Evolutionary conservation across 2,797 vertebrate species (phyloP).

Genomic region (Erpetoichthys calabaricus): DNA sequence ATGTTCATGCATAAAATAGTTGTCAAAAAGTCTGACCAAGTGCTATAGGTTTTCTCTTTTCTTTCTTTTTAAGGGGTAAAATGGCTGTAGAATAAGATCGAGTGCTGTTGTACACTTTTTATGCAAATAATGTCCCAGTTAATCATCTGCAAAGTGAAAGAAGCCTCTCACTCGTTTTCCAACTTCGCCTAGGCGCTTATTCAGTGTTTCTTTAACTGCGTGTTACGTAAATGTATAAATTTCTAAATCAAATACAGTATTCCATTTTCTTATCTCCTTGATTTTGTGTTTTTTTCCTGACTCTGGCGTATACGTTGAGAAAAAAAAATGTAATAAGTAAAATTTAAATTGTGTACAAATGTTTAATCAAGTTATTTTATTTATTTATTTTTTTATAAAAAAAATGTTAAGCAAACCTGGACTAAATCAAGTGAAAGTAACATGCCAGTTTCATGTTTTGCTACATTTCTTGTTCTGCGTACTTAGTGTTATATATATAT

Average conservation of each 20-base stretch:
- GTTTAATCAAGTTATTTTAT: no score
- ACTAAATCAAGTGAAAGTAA: no score
- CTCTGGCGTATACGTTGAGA: slow-evolving; percentile 3
- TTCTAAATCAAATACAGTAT: slow-evolving; percentile 92
- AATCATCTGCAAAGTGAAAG: slow-evolving; percentile 59
- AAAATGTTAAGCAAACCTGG: no score
- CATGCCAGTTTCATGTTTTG: no score
- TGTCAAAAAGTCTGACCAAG: slow-evolving; percentile 61
- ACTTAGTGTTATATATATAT: no score
- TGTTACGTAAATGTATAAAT: slow-evolving; percentile 88
- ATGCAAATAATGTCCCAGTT: slow-evolving; percentile 67
- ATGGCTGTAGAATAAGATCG: slow-evolving; percentile 40
- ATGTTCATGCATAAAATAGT: slow-evolving; percentile 77
- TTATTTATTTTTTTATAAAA: no score
- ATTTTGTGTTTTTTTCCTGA: slow-evolving; percentile 37
- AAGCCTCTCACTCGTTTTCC: slow-evolving; percentile 37
- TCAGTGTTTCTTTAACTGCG: slow-evolving; percentile 69
- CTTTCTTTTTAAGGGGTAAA: slow-evolving; percentile 36
- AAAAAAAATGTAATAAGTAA: slow-evolving; percentile 26
- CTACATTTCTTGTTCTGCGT: no score
- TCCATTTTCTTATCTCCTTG: slow-evolving; percentile 72
- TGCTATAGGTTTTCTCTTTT: slow-evolving; percentile 57
- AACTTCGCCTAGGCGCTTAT: slow-evolving; percentile 71
- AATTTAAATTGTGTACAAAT: slow-evolving; percentile 14
- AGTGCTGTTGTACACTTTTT: slow-evolving; percentile 62